Conservation (phyloP, 2,797 vertebrate species). For the Bovichtus variegatus region DNA sequence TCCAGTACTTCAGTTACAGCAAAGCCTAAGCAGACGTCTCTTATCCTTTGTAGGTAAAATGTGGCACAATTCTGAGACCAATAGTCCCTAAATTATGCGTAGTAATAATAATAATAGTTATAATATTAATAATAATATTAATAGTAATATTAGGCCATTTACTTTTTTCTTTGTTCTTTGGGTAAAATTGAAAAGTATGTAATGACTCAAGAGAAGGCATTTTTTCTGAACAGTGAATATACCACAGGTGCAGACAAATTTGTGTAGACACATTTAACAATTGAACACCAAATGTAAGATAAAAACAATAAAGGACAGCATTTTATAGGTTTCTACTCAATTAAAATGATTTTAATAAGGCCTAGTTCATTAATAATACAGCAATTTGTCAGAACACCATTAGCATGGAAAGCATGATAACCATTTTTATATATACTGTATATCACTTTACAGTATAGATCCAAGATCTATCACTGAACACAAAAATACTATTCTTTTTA, state of each 20-base stretch:
- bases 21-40: background rate
- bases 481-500: slow-evolving; percentile 14
- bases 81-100: background rate
- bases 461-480: background rate
- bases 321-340: background rate
- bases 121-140: too few species aligned
- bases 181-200: too few species aligned
- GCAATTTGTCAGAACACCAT: background rate
- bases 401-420: background rate
- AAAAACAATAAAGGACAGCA: background rate
- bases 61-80: background rate
- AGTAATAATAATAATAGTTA: background rate
- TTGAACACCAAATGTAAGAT: background rate
- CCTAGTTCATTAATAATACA: background rate
- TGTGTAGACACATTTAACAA: background rate
- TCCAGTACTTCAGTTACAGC: background rate
- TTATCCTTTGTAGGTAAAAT: background rate
- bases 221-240: background rate
- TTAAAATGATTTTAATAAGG: background rate
- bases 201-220: background rate
- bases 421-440: background rate
- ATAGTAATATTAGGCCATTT: too few species aligned
- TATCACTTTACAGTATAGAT: background rate
- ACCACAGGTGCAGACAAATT: background rate
- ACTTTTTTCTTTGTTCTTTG: too few species aligned